Base-by-base conservation (phyloP, 2,888 invertebrate genomes). In the Drosophila cognata region DNA sequence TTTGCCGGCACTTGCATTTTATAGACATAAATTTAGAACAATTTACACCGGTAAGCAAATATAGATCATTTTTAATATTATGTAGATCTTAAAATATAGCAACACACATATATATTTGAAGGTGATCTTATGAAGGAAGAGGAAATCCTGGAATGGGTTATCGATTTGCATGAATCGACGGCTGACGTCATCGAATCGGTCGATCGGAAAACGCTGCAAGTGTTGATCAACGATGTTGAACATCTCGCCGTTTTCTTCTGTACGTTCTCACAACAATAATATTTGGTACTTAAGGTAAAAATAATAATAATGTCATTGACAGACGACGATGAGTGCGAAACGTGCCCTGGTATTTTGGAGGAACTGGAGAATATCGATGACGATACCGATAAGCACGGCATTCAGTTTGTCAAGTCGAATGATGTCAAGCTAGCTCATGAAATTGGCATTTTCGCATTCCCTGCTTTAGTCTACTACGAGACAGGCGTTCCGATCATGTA, bases 401-500 rank as follows among this genome's bases (percentile, higher is more conserved):
- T 98, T 88, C 97, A 98, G 93, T 98, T 98, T 93, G 98, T 98
- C 43, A 98, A 98, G 92, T 97, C 98, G 4, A 97, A 97, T 92
- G 98, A 98, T 93, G 95, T 97, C 0, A 97, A 97, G 92, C 93
- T 98, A 76, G 98, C 98, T 3, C 96, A 97, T 56, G 97, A 98
- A 93, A 96, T 98, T 90, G 98, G 98, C 79, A 97, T 98, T 91
- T 97, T 97, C 94, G 97, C 97, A 91, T 97, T 98, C 92, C 98
- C 98, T 76, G 97, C 97, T 72, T 94, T 98, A 85, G 97, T 98
- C 60, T 98, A 98, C 93, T 98, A 98, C 92, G 98, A 98, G 94
- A 97, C 97, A 71, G 97, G 97, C 80, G 97, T 97, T 83, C 98
- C 98, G 88, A 97, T 98, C 91, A 97, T 98, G 96, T 98, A 97